These are phyloP conservation scores for Myxocyprinus asiaticus DNA, from an alignment of 2,113 vertebrate genomes.

Conservation along the genomic window DNA sequence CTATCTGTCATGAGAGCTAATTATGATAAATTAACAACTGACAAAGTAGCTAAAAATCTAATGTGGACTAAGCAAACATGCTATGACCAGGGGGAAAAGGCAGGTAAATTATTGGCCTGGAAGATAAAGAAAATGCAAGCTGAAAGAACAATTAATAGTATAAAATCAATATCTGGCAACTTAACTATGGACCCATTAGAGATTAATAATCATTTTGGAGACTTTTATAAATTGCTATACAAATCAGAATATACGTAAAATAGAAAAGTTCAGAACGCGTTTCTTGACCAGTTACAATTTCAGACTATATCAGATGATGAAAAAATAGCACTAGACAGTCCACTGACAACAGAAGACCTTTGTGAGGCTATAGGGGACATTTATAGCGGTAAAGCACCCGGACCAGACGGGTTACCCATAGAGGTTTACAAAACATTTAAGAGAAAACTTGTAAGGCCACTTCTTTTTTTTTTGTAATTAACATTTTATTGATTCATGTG, in stretches of 20 bases:
- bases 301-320: neutral
- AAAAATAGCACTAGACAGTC: neutral
- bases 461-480: too few relatives aligned
- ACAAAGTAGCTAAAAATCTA: slow-evolving; percentile 29
- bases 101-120: too few relatives aligned
- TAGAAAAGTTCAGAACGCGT: neutral
- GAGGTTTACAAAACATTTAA: slow-evolving; percentile 38
- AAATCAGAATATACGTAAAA: neutral
- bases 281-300: slow-evolving; percentile 14
- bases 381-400: too few relatives aligned
- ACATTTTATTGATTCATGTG: too few relatives aligned
- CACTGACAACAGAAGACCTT: neutral
- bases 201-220: slow-evolving; percentile 37
- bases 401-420: slow-evolving; percentile 22
- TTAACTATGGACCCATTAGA: slow-evolving; percentile 21
- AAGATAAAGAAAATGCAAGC: too few relatives aligned
- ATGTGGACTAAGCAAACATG: slow-evolving; percentile 26
- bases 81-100: slow-evolving; percentile 42
- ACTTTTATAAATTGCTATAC: slow-evolving; percentile 12
- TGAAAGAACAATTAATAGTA: too few relatives aligned
- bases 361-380: slow-evolving; percentile 4
- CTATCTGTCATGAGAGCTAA: neutral
- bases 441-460: too few relatives aligned
- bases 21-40: slow-evolving; percentile 32
- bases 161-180: neutral